Conservation (phyloP, 2,888 invertebrate genomes). For the Psococerastis gibbosa region DNA sequence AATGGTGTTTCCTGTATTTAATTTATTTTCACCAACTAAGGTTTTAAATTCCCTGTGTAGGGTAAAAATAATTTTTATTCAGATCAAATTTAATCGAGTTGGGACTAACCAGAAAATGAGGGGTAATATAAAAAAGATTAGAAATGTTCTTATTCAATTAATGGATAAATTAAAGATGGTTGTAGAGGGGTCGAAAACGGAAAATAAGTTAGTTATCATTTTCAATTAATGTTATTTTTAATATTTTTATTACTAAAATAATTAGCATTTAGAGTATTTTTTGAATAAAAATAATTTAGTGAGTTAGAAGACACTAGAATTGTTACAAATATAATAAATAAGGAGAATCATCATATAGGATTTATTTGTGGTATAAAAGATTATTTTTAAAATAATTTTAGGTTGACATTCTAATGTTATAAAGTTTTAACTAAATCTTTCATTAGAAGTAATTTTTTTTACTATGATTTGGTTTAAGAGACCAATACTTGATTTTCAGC, state of each 20-base stretch:
- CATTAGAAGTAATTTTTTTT: conserved; percentile 42
- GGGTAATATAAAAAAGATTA: conserved; percentile 33
- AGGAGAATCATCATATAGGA: conserved; percentile 33
- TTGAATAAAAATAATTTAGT: conserved; percentile 36
- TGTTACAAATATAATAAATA: conserved; percentile 26
- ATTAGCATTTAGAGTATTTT: too few relatives aligned
- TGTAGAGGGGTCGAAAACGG: conserved; percentile 42
- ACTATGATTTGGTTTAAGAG: conserved; percentile 49
- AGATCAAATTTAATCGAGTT: not conserved
- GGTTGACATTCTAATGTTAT: conserved; percentile 47
- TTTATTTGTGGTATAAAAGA: conserved; percentile 51
- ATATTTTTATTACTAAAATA: too few relatives aligned
- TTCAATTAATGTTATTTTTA: too few relatives aligned
- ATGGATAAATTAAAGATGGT: conserved; percentile 31
- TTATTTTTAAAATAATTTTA: conserved; percentile 41
- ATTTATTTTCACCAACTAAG: conserved; percentile 1
- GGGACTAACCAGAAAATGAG: conserved; percentile 33
- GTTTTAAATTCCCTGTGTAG: not conserved
- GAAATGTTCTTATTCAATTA: conserved; percentile 39
- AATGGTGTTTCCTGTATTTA: conserved; percentile 28
- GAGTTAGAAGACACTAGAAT: conserved; percentile 32
- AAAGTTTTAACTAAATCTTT: conserved; percentile 32
- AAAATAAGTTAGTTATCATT: conserved; percentile 49
- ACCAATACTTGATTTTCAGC: conserved; percentile 47
- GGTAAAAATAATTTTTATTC: not conserved